These are phyloP conservation scores for Calosoma granatense DNA, from an alignment of 1,140 invertebrate species.

Conservation along the genomic window DNA sequence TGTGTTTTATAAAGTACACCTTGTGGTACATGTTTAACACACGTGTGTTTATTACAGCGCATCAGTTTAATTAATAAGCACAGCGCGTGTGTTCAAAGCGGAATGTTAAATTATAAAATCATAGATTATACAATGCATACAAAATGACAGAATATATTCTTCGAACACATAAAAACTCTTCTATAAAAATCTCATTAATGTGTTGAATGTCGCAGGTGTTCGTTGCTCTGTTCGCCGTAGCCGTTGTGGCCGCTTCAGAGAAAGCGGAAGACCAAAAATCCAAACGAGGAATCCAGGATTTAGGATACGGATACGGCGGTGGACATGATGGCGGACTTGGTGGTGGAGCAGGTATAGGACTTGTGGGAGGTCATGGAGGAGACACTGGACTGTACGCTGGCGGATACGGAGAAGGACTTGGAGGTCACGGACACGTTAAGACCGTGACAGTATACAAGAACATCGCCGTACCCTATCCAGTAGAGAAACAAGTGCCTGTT, in stretches of 20 bases:
- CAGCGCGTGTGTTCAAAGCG: too few relatives aligned
- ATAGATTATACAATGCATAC: too few relatives aligned
- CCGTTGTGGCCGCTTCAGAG: constrained; percentile 25
- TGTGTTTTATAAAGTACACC: too few relatives aligned
- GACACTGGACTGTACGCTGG: constrained; percentile 43
- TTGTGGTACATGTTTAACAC: too few relatives aligned
- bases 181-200: too few relatives aligned
- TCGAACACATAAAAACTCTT: too few relatives aligned
- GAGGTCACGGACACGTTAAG: constrained; percentile 45
- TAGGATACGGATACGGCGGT: constrained; percentile 41
- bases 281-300: constrained; percentile 52
- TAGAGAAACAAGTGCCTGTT: constrained; percentile 33
- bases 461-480: constrained; percentile 39
- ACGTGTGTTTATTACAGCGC: too few relatives aligned
- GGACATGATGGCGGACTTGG: constrained; percentile 49
- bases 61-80: too few relatives aligned
- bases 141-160: too few relatives aligned
- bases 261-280: constrained; percentile 51
- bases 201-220: background rate
- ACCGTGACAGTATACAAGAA: constrained; percentile 54
- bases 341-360: constrained; percentile 37
- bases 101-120: too few relatives aligned
- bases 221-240: background rate
- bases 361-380: constrained; percentile 49
- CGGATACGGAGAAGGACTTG: constrained; percentile 40